Evolutionary conservation across 2,113 vertebrate species (phyloP).

Genomic region (Pao palembangensis): DNA sequence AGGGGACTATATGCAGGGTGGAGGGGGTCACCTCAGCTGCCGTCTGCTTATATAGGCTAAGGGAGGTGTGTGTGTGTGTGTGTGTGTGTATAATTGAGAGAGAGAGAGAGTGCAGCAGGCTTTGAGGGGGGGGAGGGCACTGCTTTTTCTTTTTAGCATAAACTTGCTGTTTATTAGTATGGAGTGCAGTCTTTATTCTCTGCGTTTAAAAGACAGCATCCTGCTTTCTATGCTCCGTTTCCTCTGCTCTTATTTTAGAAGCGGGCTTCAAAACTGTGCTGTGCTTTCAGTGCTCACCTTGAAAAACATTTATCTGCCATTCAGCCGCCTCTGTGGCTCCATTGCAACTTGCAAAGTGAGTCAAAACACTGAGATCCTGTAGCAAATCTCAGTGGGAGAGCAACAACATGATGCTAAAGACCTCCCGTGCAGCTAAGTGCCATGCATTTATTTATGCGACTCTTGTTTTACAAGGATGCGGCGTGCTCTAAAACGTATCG

Average conservation of each 20-base stretch:
- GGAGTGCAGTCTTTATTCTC: conserved; percentile 39
- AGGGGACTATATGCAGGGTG: conserved; percentile 51
- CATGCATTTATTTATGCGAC: conserved; percentile 61
- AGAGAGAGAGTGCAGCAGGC: conserved; percentile 57
- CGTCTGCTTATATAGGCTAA: conserved; percentile 73
- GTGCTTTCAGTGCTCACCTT: conserved; percentile 28
- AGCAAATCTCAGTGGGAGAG: conserved; percentile 43
- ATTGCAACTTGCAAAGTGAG: conserved; percentile 34
- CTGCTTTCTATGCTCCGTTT: conserved; percentile 29
- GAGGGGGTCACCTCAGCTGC: conserved; percentile 64
- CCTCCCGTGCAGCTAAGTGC: conserved; percentile 37
- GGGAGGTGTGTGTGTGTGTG: conserved; percentile 56
- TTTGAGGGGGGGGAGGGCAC: conserved; percentile 59
- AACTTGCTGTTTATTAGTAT: conserved; percentile 66
- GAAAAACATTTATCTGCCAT: conserved; percentile 38
- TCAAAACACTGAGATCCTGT: conserved; percentile 43
- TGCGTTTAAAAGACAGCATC: conserved; percentile 29
- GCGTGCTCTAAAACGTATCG: conserved; percentile 27
- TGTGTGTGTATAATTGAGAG: conserved; percentile 38
- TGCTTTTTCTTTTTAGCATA: conserved; percentile 69
- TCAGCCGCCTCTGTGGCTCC: conserved; percentile 5
- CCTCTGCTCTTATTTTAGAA: conserved; percentile 36
- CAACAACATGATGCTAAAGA: conserved; percentile 51
- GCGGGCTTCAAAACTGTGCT: conserved; percentile 19
- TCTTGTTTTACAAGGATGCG: conserved; percentile 54